Percentiles rank a stretch among this genome's conserved stretches.
Evolutionary conservation across 2,888 invertebrate genomes (phyloP).

Genomic region (Brachynemurus nebulosus): DNA sequence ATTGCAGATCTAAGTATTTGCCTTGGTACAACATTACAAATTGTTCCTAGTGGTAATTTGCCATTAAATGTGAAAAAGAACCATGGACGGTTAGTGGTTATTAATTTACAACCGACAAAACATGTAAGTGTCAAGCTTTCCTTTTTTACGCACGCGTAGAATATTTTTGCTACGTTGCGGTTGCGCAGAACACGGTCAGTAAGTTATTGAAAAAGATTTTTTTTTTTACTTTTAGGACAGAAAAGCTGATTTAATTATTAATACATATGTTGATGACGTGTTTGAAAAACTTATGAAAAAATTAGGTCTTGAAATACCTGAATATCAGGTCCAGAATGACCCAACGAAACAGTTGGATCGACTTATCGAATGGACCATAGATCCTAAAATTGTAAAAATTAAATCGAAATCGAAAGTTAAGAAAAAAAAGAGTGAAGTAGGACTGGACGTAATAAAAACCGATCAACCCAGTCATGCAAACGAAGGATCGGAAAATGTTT

Average conservation of each 20-base stretch:
- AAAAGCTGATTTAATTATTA: constrained; percentile 78
- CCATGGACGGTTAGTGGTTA: constrained; percentile 79
- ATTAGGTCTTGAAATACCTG: constrained; percentile 58
- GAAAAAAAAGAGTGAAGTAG: background rate
- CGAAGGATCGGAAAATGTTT: no score
- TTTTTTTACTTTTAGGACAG: constrained; percentile 53
- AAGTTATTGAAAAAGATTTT: background rate
- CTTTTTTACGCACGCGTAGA: no score
- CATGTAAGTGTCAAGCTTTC: constrained; percentile 55
- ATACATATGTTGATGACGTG: constrained; percentile 78
- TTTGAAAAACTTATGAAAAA: constrained; percentile 59
- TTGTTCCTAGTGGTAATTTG: constrained; percentile 89
- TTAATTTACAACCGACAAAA: constrained; percentile 96
- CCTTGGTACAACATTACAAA: constrained; percentile 95
- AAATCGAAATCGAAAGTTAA: background rate
- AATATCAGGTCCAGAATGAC: constrained; percentile 50
- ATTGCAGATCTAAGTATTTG: constrained; percentile 87
- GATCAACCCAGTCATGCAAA: no score
- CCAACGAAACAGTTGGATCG: constrained; percentile 43
- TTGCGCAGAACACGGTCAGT: no score
- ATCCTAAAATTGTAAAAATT: constrained; percentile 27
- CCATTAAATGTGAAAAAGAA: constrained; percentile 75
- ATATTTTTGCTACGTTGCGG: no score
- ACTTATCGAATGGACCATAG: constrained; percentile 60
- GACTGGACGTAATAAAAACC: background rate